Percentiles rank a stretch among this genome's conserved stretches.
Evolutionary conservation across 2,888 invertebrate genomes (phyloP).

Genomic region (Salpingus planirostris): DNA sequence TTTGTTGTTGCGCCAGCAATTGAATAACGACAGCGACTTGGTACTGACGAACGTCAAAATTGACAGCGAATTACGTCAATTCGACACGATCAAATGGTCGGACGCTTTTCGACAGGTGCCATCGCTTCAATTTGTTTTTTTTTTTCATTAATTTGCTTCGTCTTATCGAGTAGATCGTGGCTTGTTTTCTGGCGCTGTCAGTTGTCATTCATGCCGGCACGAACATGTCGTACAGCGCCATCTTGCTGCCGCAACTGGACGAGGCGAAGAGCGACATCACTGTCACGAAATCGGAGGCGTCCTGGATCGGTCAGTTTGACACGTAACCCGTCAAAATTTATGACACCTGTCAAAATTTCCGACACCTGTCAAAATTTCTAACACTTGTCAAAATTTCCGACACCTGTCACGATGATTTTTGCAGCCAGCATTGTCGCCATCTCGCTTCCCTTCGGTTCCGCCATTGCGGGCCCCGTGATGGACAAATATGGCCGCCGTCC

Average conservation of each 20-base stretch:
- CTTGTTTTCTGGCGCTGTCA: conserved; percentile 42
- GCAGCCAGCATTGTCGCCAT: conserved; percentile 50
- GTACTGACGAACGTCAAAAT: too few species aligned
- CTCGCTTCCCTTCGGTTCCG: conserved; percentile 46
- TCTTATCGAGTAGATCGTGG: conserved; percentile 42
- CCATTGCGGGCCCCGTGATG: conserved; percentile 48
- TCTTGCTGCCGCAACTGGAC: conserved; percentile 46
- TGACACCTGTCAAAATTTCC: conserved; percentile 1
- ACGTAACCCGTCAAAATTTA: too few species aligned
- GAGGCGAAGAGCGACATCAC: conserved; percentile 34
- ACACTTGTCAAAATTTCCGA: background rate
- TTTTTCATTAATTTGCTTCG: too few species aligned
- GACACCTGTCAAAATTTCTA: background rate
- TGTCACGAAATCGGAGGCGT: conserved; percentile 42
- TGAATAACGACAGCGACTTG: too few species aligned
- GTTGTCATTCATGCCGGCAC: conserved; percentile 49
- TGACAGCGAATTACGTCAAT: too few species aligned
- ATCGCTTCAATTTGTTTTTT: too few species aligned
- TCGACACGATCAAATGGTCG: too few species aligned
- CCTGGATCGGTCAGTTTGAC: conserved; percentile 58
- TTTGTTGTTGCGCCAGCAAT: too few species aligned
- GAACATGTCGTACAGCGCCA: conserved; percentile 50
- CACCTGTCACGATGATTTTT: conserved; percentile 18
- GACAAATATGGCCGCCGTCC: conserved; percentile 47
- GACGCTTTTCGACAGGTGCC: too few species aligned